Evolutionary conservation across 2,797 vertebrate species (phyloP).

Genomic region (Amblyraja radiata): DNA sequence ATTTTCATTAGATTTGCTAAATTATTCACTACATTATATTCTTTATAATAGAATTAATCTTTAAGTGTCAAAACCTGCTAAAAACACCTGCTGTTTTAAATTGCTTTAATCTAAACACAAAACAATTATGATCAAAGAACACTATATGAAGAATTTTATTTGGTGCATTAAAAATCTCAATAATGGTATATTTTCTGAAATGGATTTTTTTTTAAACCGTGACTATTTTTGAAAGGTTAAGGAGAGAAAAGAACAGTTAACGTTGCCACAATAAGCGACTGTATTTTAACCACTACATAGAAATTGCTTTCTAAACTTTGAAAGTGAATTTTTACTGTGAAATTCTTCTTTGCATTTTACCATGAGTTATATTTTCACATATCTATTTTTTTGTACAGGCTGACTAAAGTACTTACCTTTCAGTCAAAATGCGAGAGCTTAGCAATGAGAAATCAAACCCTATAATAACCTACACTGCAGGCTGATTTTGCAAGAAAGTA

Average conservation of each 20-base stretch:
- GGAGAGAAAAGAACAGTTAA: slow-evolving; percentile 6
- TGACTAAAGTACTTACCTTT: slow-evolving; percentile 13
- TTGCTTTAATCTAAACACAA: slow-evolving; percentile 25
- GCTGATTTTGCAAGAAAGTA: background rate
- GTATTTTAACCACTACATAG: slow-evolving; percentile 14
- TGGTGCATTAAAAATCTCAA: background rate
- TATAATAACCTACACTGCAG: slow-evolving; percentile 15
- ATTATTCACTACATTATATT: slow-evolving; percentile 30
- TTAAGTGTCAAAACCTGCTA: slow-evolving; percentile 6
- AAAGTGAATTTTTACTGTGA: slow-evolving; percentile 30
- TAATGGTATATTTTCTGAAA: slow-evolving; percentile 18
- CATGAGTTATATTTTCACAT: slow-evolving; percentile 18
- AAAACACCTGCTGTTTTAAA: slow-evolving; percentile 23
- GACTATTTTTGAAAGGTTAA: slow-evolving; percentile 23
- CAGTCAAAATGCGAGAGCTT: slow-evolving; percentile 5
- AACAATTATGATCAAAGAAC: slow-evolving; percentile 6
- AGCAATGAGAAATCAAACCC: background rate
- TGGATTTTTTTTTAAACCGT: background rate
- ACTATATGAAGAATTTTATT: background rate
- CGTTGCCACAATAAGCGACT: background rate
- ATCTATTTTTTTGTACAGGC: slow-evolving; percentile 7
- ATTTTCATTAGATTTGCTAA: background rate
- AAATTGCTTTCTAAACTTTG: slow-evolving; percentile 33
- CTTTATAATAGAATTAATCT: slow-evolving; percentile 32
- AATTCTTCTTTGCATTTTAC: background rate